Evolutionary conservation across 2,797 vertebrate genomes (phyloP), one percentile per base, ranked within the genome.

Genomic region (Distichodus sexfasciatus): DNA sequence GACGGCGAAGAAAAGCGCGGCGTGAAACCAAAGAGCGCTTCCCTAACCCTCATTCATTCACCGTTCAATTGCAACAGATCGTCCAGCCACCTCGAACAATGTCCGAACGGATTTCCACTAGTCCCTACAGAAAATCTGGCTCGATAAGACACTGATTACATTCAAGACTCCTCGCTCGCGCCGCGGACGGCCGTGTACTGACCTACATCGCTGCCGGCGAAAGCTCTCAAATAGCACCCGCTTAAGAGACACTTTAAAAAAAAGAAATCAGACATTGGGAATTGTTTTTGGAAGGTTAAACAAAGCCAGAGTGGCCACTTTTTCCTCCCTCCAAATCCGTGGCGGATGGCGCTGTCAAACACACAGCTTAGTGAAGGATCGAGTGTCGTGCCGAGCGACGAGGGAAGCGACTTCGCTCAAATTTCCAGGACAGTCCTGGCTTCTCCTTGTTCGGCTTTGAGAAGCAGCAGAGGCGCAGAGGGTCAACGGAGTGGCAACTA

Each of bases 281-380:
- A 46, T 38, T 26, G 55, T 33, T 69, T 60, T 66, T 67, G 54
- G n/a, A 65, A 59, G 21, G 59, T 36, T n/a, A 43, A 41, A 54
- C 48, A 60, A 69, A 51, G 55, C 23, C 15, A 5, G 29, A 29
- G 26, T 6, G 36, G 33, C 29, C 38, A 78, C 28, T 46, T 68
- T 65, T 53, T n/a, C 54, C 26, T n/a, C n/a, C n/a, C n/a, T n/a
- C n/a, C n/a, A n/a, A n/a, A 58, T 62, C 61, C 54, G 40, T 21
- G 14, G 36, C 7, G 48, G 59, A 69, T 69, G 57, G 63, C 62
- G 51, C 62, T 71, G 69, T 80, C 72, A 77, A 76, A 69, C 60
- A 66, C 26, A 64, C 41, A 69, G 58, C 66, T 75, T 61, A 60
- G 68, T 67, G 68, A 69, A 47, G 66, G 66, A 74, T 70, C 57